phyloP scores from a whole-genome alignment of 1,140 invertebrate species.

The Drosophila setifemur region DNA sequence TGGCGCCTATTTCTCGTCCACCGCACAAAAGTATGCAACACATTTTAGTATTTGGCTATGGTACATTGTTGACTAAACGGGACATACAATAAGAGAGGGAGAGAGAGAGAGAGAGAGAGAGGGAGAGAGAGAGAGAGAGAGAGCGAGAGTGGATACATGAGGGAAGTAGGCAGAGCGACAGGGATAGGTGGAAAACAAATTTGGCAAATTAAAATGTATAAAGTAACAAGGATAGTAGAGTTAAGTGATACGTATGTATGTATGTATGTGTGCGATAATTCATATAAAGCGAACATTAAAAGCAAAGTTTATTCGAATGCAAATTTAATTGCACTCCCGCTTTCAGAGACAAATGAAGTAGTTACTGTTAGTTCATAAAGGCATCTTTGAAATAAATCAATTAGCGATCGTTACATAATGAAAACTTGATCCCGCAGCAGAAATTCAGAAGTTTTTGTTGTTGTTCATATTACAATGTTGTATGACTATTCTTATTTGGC shows the following conservation, averaged over 20 bases:
- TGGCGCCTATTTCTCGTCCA: conserved; percentile 51
- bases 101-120: background rate
- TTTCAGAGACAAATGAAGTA: background rate
- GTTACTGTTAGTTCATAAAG: background rate
- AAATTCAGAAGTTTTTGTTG: too few relatives aligned
- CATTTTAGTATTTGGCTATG: conserved; percentile 44
- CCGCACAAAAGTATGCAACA: conserved; percentile 46
- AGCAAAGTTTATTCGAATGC: conserved; percentile 3
- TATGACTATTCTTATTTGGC: too few relatives aligned
- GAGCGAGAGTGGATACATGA: background rate
- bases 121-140: too few relatives aligned
- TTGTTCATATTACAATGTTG: too few relatives aligned
- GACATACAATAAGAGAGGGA: background rate
- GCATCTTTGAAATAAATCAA: too few relatives aligned
- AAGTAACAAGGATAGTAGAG: conserved; percentile 39
- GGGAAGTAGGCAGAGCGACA: too few relatives aligned
- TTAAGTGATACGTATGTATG: conserved; percentile 9
- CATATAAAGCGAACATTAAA: conserved; percentile 32
- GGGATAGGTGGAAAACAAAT: conserved; percentile 26
- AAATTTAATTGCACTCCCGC: conserved; percentile 8
- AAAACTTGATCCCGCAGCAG: too few relatives aligned
- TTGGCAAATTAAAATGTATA: conserved; percentile 47
- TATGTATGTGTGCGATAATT: conserved; percentile 16
- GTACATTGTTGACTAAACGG: conserved; percentile 10
- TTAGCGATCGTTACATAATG: too few relatives aligned